Conservation (phyloP, 1,140 invertebrate species). For the Bombus impatiens region DNA sequence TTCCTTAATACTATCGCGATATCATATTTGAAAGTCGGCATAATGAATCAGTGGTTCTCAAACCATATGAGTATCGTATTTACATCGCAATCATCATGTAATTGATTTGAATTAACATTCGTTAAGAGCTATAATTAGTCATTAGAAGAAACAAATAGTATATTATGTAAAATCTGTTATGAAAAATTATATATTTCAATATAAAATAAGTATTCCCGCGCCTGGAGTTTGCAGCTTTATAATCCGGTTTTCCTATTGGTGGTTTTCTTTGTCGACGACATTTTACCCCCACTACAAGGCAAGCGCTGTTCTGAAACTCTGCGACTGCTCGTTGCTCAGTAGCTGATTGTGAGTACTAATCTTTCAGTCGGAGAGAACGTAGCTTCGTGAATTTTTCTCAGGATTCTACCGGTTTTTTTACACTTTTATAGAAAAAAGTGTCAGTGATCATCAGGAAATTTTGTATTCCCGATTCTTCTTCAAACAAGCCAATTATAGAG, state of each 20-base stretch:
- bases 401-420: constrained; percentile 4
- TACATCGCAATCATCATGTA: background rate
- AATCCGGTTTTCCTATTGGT: constrained; percentile 26
- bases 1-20: background rate
- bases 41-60: background rate
- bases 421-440: constrained; percentile 6
- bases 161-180: background rate
- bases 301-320: constrained; percentile 10
- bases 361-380: background rate
- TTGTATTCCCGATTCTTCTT: background rate
- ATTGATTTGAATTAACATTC: background rate
- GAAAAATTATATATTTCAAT: background rate
- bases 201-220: constrained; percentile 31
- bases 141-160: too few species aligned
- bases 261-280: constrained; percentile 18
- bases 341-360: constrained; percentile 26
- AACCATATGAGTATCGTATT: background rate
- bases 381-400: background rate
- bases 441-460: background rate
- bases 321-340: constrained; percentile 40
- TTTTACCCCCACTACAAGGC: constrained; percentile 8
- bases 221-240: background rate
- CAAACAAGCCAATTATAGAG: background rate
- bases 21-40: background rate
- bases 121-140: background rate